phyloP scores from a whole-genome alignment of 2,113 vertebrate genomes.

The Ibidorhyncha struthersii region DNA sequence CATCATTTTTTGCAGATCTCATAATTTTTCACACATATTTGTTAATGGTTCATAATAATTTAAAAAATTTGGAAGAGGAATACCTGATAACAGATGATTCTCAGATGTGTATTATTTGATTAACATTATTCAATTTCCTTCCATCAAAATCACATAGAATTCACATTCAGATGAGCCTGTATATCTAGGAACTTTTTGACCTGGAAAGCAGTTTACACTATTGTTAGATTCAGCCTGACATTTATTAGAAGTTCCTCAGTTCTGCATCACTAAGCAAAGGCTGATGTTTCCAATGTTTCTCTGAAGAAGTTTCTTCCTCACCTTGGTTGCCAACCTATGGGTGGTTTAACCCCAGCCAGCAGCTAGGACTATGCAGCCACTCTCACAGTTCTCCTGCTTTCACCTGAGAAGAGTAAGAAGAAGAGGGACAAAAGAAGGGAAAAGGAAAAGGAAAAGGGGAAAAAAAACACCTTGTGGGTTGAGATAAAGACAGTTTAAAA shows the following conservation, averaged over 20 bases:
- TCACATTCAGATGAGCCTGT: background rate
- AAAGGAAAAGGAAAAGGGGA: too few relatives aligned
- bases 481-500: too few relatives aligned
- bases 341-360: too few relatives aligned
- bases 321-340: background rate
- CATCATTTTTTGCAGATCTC: background rate
- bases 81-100: background rate
- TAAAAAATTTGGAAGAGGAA: background rate
- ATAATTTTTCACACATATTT: background rate
- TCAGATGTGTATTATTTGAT: background rate
- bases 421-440: too few relatives aligned
- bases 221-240: background rate
- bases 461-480: too few relatives aligned
- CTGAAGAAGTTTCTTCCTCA: background rate
- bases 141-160: background rate
- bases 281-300: background rate
- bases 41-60: background rate
- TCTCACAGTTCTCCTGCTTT: too few relatives aligned
- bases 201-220: background rate
- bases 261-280: rapidly evolving
- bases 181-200: background rate
- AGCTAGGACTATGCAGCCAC: too few relatives aligned
- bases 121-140: background rate
- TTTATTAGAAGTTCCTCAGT: background rate
- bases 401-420: too few relatives aligned